Evolutionary conservation across 2,888 invertebrate genomes (phyloP).

Genomic region (Pseudococcus longispinus): DNA sequence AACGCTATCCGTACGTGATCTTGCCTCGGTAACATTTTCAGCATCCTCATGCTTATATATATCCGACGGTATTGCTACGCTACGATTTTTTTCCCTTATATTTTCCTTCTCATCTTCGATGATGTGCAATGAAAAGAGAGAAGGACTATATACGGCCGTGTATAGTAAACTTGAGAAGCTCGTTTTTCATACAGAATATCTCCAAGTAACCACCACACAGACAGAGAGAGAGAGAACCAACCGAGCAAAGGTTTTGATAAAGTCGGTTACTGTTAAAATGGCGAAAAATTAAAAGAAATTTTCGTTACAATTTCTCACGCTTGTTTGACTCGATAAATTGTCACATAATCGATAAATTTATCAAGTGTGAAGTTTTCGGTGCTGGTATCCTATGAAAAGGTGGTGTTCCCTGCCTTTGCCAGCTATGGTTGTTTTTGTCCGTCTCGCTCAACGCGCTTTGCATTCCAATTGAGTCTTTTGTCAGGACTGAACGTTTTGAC

Average conservation of each 20-base stretch:
- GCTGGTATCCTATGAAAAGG: no score
- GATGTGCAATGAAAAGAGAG: conserved; percentile 5
- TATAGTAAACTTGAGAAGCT: neutral
- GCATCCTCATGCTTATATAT: conserved; percentile 1
- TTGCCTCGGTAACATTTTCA: neutral
- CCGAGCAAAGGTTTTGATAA: neutral
- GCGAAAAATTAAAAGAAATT: conserved; percentile 45
- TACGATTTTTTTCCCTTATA: neutral
- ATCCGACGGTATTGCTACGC: neutral
- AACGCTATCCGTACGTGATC: conserved; percentile 35
- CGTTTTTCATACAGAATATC: neutral
- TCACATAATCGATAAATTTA: conserved; percentile 42
- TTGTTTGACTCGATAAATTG: conserved; percentile 24
- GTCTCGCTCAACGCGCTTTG: neutral
- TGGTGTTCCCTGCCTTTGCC: neutral
- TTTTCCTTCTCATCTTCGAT: neutral
- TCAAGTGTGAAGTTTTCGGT: conserved; percentile 43
- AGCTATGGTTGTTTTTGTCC: neutral
- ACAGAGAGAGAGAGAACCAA: neutral
- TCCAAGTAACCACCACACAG: neutral
- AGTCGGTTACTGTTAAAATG: conserved; percentile 22
- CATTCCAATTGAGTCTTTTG: conserved; percentile 43
- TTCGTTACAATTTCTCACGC: conserved; percentile 35
- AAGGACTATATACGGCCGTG: neutral
- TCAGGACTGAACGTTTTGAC: neutral